Evolutionary conservation across 2,888 invertebrate species (phyloP).

Genomic region (Osedax frankpressi): DNA sequence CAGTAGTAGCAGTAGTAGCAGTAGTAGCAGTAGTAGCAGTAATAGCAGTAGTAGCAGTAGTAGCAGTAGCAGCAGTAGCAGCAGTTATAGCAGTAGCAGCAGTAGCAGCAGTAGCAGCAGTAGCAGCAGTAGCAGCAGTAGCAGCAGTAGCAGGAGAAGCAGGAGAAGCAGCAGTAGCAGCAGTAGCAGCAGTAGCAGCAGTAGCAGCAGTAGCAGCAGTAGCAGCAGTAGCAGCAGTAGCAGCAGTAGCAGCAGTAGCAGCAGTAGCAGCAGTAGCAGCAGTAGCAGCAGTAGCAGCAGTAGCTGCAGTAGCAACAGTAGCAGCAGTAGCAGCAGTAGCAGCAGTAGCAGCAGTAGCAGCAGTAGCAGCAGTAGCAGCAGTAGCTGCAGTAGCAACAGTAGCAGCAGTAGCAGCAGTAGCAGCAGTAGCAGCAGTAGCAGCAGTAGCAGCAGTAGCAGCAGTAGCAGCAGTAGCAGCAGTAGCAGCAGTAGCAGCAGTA

Average conservation of each 20-base stretch:
- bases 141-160: not conserved
- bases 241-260: not conserved
- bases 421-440: not conserved
- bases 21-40: too few species aligned
- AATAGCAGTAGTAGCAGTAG: too few species aligned
- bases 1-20: too few species aligned
- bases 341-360: not conserved
- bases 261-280: not conserved
- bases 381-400: constrained; percentile 1
- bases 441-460: not conserved
- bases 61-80: too few species aligned
- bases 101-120: too few species aligned
- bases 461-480: not conserved
- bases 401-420: not conserved
- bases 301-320: constrained; percentile 8
- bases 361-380: not conserved
- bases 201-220: not conserved
- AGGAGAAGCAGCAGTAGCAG: not conserved
- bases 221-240: not conserved
- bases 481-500: not conserved
- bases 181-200: not conserved
- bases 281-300: not conserved
- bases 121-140: too few species aligned
- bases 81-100: too few species aligned
- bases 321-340: not conserved